Evolutionary conservation across 2,797 vertebrate species (phyloP).

Genomic region (Salmo trutta): DNA sequence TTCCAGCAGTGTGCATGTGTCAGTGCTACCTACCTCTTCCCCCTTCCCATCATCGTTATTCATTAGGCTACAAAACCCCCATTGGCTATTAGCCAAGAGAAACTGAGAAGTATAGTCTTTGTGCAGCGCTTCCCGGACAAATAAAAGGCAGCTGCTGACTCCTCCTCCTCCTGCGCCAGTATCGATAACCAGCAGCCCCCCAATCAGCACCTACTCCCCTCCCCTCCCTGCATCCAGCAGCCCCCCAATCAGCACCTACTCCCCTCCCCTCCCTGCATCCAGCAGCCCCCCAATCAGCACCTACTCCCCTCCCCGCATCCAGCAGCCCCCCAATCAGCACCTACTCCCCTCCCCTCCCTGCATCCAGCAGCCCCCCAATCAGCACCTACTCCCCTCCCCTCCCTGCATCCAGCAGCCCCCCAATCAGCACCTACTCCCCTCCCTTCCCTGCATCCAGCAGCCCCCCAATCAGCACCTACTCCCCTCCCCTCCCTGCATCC

Average conservation of each 20-base stretch:
- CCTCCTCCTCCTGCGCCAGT: constrained; percentile 26
- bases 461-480: too few relatives aligned
- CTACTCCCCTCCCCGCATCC: too few relatives aligned
- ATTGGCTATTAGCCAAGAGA: constrained; percentile 41
- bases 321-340: neutral
- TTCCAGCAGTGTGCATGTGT: too few relatives aligned
- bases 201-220: neutral
- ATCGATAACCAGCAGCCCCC: constrained; percentile 31
- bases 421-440: too few relatives aligned
- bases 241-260: too few relatives aligned
- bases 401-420: neutral
- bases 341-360: too few relatives aligned
- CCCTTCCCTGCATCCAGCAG: neutral
- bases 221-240: neutral
- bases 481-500: too few relatives aligned
- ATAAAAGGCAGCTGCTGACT: constrained; percentile 38
- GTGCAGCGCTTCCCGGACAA: constrained; percentile 39
- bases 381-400: too few relatives aligned
- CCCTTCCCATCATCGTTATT: constrained; percentile 40
- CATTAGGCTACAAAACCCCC: constrained; percentile 41
- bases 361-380: neutral
- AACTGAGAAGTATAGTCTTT: constrained; percentile 37
- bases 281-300: neutral
- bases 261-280: too few relatives aligned
- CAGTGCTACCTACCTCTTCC: constrained; percentile 1